Evolutionary conservation across 1,140 invertebrate genomes (phyloP), one percentile per base, ranked within the genome.

Genomic region (Neuroterus valhalla): DNA sequence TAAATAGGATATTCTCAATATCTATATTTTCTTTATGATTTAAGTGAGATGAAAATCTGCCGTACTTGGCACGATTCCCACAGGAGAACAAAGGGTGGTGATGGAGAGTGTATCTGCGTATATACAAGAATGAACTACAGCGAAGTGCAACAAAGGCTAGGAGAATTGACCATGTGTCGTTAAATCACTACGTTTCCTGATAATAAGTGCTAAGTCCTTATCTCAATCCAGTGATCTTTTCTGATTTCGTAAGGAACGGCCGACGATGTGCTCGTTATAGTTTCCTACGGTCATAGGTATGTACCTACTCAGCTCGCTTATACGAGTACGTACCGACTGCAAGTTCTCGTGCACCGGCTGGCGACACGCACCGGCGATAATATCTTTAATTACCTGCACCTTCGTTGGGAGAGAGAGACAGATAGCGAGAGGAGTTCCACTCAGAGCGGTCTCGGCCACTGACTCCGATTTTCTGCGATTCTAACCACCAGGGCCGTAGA

Each of bases 311-410:
- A 43, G 31, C 50, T 44, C 48, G 38, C 68, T 43, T 48, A 75
- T 78, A 73, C 31, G 31, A 38, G 31, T 38, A 38, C 52, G 21
- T 62, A 62, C 52, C 71, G 72, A 76, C 72, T 76, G 69, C 55
- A 44, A 48, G 70, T 43, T 69, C 62, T 71, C 67, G 75, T 72
- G 74, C 78, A 81, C 79, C 80, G 80, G 78, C 79, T 83, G 81
- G 81, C 81, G 85, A 88, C 86, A 88, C 85, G 85, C 85, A 87
- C 82, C 82, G 78, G 75, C 80, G 87, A 88, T 88, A 88, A 86
- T 88, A 88, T 88, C 87, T 88, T 88, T 88, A 88, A 88, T 88
- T 88, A 86, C 85, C 81, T 66, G 74, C 79, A 82, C 79, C 74
- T 83, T 76, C 72, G 74, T 75, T 75, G 50, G 15, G 48, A 38